These are phyloP conservation scores for Podabrus alpinus DNA, from an alignment of 2,888 invertebrate genomes.

Conservation along the genomic window DNA sequence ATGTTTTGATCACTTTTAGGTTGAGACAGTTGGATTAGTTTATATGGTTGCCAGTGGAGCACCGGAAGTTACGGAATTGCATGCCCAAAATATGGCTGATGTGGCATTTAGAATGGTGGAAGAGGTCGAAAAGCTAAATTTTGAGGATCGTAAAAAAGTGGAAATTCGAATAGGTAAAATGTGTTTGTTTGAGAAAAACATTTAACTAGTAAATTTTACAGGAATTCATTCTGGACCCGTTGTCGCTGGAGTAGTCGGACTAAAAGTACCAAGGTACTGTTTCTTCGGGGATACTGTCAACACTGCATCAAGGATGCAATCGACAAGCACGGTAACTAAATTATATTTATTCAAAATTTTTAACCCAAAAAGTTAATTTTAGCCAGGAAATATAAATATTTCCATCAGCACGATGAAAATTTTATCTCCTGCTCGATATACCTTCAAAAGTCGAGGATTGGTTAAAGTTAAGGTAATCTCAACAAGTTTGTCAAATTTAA, in stretches of 20 bases:
- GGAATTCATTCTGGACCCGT: conserved; percentile 87
- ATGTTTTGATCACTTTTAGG: conserved; percentile 58
- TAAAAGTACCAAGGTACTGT: conserved; percentile 84
- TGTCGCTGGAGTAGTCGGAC: conserved; percentile 85
- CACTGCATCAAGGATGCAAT: conserved; percentile 89
- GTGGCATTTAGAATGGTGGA: conserved; percentile 74
- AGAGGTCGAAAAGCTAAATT: conserved; percentile 65
- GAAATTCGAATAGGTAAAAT: conserved; percentile 65
- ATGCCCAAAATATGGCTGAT: conserved; percentile 77
- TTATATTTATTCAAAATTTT: neutral
- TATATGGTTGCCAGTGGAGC: conserved; percentile 91
- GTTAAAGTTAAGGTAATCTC: conserved; percentile 77
- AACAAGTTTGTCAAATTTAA: conserved; percentile 7
- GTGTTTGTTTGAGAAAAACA: neutral
- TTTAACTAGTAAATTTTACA: conserved; percentile 36
- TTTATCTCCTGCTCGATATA: conserved; percentile 68
- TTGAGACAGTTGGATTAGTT: conserved; percentile 86
- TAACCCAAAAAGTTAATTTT: conserved; percentile 23
- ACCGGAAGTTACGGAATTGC: conserved; percentile 72
- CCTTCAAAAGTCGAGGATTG: conserved; percentile 70
- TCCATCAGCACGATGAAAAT: conserved; percentile 72
- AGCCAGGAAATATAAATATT: conserved; percentile 76
- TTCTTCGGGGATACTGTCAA: conserved; percentile 92
- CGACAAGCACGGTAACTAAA: conserved; percentile 61
- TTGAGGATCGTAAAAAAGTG: conserved; percentile 52